Conservation (phyloP, 2,113 vertebrate genomes). For the Bombycilla garrulus region DNA sequence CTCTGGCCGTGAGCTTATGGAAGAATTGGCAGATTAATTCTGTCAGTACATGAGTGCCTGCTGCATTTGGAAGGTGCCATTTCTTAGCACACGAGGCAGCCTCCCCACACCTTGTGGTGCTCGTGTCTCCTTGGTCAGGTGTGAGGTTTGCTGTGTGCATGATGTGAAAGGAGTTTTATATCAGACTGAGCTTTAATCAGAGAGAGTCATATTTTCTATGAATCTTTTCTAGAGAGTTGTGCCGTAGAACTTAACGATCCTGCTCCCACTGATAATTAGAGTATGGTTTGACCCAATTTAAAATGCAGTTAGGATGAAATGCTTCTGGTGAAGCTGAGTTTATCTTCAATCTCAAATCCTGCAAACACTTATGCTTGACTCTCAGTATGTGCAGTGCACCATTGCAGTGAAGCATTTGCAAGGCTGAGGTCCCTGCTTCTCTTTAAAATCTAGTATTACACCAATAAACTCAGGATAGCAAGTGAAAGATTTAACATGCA, state of each 20-base stretch:
- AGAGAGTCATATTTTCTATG: not conserved
- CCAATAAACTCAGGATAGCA: not conserved
- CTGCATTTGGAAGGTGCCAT: not conserved
- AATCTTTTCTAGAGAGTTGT: not conserved
- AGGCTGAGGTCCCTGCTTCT: not conserved
- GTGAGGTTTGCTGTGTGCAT: not conserved
- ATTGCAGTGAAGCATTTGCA: not conserved
- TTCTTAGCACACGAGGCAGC: not conserved
- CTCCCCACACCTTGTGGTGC: not conserved
- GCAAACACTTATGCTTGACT: not conserved
- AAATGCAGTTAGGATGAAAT: not conserved
- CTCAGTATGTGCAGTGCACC: not conserved
- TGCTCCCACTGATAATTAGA: not conserved
- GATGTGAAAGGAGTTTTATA: not conserved
- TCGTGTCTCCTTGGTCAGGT: fast-evolving
- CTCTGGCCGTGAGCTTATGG: not conserved
- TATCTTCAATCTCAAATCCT: not conserved
- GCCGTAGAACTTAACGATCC: not conserved
- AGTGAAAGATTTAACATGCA: too few relatives aligned
- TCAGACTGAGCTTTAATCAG: not conserved
- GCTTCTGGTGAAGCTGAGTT: not conserved
- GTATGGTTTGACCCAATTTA: conserved; percentile 11
- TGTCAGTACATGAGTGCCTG: not conserved
- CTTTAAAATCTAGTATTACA: not conserved
- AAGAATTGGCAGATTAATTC: not conserved